These are phyloP conservation scores for Podarcis siculus DNA, from an alignment of 2,797 vertebrate species.

Conservation along the genomic window DNA sequence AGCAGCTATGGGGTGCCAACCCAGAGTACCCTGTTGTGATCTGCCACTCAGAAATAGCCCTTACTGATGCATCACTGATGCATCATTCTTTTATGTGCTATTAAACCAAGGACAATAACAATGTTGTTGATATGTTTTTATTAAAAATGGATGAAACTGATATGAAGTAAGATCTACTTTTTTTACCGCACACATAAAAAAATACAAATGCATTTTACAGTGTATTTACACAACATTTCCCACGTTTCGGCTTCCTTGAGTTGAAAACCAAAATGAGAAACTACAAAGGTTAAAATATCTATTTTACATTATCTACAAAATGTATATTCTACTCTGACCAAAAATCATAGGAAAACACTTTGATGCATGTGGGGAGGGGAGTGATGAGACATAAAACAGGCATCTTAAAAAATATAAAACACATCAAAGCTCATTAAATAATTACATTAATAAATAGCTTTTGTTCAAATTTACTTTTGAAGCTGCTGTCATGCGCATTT, in stretches of 20 bases:
- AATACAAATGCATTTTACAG: slow-evolving; percentile 57
- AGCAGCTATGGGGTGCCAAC: background rate
- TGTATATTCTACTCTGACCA: slow-evolving; percentile 76
- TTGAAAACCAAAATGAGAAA: slow-evolving; percentile 68
- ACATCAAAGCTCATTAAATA: slow-evolving; percentile 82
- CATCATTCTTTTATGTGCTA: slow-evolving; percentile 12
- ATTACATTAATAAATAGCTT: slow-evolving; percentile 85
- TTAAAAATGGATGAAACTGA: slow-evolving; percentile 61
- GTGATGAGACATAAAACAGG: slow-evolving; percentile 74
- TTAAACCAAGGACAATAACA: slow-evolving; percentile 47
- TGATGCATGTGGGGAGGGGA: slow-evolving; percentile 71
- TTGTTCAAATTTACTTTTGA: slow-evolving; percentile 77
- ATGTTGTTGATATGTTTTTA: slow-evolving; percentile 71
- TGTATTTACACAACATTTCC: slow-evolving; percentile 61
- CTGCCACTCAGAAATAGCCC: background rate
- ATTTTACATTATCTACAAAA: slow-evolving; percentile 92
- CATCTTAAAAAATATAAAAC: slow-evolving; percentile 73
- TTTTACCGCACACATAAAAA: slow-evolving; percentile 70
- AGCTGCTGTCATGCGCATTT: slow-evolving; percentile 74
- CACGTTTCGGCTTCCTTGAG: slow-evolving; percentile 44
- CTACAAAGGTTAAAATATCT: slow-evolving; percentile 78
- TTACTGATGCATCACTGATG: background rate
- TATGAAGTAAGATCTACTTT: slow-evolving; percentile 60
- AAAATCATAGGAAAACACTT: slow-evolving; percentile 79
- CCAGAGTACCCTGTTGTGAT: background rate